A percentile compares a stretch with the other conserved stretches of the same genome.
Conservation (phyloP, 1,140 invertebrate genomes). For the Drosophila sulfurigaster region DNA sequence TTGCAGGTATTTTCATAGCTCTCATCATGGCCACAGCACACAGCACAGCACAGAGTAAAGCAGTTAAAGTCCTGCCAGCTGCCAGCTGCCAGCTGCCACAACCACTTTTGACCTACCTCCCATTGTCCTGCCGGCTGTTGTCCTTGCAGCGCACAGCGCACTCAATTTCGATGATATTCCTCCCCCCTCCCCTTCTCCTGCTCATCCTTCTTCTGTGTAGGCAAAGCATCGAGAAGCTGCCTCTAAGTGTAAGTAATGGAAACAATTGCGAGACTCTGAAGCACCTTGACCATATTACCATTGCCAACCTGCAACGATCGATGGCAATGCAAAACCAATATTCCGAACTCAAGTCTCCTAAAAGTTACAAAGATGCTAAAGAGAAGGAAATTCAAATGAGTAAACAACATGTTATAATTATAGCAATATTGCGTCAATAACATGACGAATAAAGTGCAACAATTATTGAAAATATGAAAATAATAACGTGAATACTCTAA, state of each 20-base stretch:
- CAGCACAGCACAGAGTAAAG: not conserved
- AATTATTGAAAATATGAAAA: too few relatives aligned
- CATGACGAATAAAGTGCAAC: too few relatives aligned
- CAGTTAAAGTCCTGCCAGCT: too few relatives aligned
- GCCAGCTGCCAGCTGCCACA: not conserved
- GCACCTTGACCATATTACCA: not conserved
- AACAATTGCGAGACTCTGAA: constrained; percentile 14
- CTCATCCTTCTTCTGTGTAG: too few relatives aligned
- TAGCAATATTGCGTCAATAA: too few relatives aligned
- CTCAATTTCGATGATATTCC: constrained; percentile 17
- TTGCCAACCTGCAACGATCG: too few relatives aligned
- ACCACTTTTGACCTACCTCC: not conserved
- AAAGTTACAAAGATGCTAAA: too few relatives aligned
- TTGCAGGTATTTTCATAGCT: constrained; percentile 78
- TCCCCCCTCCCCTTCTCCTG: not conserved
- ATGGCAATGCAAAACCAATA: too few relatives aligned
- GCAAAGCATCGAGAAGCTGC: not conserved
- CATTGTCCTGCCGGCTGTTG: constrained; percentile 5
- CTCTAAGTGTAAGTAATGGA: constrained; percentile 11
- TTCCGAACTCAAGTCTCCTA: too few relatives aligned
- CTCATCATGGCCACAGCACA: constrained; percentile 28
- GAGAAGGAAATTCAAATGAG: too few relatives aligned
- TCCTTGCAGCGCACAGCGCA: constrained; percentile 11
- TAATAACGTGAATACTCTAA: too few relatives aligned
- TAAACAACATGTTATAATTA: too few relatives aligned